Evolutionary conservation across 2,888 invertebrate genomes (phyloP), one percentile per base, ranked within the genome.

Genomic region (Hybos culiciformis): DNA sequence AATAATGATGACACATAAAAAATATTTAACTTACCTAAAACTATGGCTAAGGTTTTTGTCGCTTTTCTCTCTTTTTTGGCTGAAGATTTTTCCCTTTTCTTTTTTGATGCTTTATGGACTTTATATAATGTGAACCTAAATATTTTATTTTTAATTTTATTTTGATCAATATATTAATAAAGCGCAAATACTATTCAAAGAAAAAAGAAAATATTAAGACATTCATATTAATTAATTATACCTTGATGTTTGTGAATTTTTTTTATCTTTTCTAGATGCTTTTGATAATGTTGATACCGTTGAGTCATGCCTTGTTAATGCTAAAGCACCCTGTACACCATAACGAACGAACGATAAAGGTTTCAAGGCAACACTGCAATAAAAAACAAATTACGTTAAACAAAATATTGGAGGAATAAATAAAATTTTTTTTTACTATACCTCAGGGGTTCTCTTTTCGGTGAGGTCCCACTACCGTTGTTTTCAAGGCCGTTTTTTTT

Each of bases 41-140:
- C 98, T 66, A 98, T 96, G 45, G 96, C 97, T 52, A 98, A 69
- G 8, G 97, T 98, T 72, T 97, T 97, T 8, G 97, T 98, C 24
- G 98, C 97, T 67, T 98, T 94, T 47, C 93, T 77, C 61, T 98
- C 98, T 57, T 87, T 90, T 65, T 86, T 88, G 4, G 90, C 91
- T 1, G 90, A 87, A 18, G 88, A 88, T 60, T 91, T 92, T 60
- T 92, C 92, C 39, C 90, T 73, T 69, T 94, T 94, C 72, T 93
- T 92, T 65, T 88, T 81, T 60, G 88, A 87, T 36, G 91, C 91
- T 68, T 92, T 93, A 70, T 91, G 88, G 44, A 88, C 86, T 68
- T 90, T 90, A 69, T 88, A 90, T 60, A 90, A 88, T 49, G 88
- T 90, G 67, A 90, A 90, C 53, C 88, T 75, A 34, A 29, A 29